Percentiles rank a stretch among this genome's conserved stretches.
phyloP scores from a whole-genome alignment of 2,888 invertebrate species.

The Candidula unifasciata region DNA sequence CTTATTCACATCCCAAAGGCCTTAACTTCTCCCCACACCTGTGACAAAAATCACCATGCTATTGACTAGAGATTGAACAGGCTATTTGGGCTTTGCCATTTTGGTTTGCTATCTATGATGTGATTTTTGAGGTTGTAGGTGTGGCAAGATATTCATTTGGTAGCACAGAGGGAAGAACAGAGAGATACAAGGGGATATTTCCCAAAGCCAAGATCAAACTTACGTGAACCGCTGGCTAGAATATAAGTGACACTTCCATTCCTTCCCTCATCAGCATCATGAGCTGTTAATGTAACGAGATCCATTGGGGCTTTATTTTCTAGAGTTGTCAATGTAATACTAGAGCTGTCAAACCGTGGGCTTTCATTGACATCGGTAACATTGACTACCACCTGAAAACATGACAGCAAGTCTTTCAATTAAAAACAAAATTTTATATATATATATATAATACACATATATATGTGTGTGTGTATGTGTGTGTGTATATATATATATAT shows the following conservation, averaged over 20 bases:
- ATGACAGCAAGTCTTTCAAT: too few species aligned
- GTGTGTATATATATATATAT: too few species aligned
- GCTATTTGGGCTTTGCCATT: not conserved
- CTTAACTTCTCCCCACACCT: too few species aligned
- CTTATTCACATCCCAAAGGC: too few species aligned
- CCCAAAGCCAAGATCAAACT: not conserved
- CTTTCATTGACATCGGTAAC: constrained; percentile 90
- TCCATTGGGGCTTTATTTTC: constrained; percentile 42
- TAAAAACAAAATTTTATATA: too few species aligned
- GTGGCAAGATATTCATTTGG: too few species aligned
- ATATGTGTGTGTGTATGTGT: too few species aligned
- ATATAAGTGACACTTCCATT: constrained; percentile 83
- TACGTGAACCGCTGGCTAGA: constrained; percentile 56
- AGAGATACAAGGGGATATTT: not conserved
- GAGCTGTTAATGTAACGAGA: constrained; percentile 85
- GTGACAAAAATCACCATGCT: not conserved
- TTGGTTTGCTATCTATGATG: too few species aligned
- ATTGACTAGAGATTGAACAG: not conserved
- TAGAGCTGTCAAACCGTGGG: constrained; percentile 83
- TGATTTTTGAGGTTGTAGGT: too few species aligned
- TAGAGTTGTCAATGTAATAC: constrained; percentile 50
- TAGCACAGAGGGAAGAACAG: too few species aligned
- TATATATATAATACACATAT: too few species aligned
- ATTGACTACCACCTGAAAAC: constrained; percentile 54
- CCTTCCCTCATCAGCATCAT: constrained; percentile 90